These are phyloP conservation scores for Entomobrya multifasciata DNA, from an alignment of 2,888 invertebrate genomes.

Conservation along the genomic window DNA sequence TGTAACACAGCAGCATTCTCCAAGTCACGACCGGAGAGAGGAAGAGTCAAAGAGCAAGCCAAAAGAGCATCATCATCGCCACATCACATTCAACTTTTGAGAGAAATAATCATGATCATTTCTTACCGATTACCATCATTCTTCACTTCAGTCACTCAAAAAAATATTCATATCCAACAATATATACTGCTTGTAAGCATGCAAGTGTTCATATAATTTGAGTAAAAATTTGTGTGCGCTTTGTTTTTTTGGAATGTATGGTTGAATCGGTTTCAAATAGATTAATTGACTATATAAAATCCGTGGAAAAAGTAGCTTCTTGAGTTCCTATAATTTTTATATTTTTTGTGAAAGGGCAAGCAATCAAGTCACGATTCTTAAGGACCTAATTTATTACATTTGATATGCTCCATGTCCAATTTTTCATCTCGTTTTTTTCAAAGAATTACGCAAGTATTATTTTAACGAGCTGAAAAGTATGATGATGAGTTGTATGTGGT, in stretches of 20 bases:
- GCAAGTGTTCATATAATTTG: too few relatives aligned
- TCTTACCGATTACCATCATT: neutral
- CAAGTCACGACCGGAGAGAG: slow-evolving; percentile 64
- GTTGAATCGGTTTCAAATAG: neutral
- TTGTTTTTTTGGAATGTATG: neutral
- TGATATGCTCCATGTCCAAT: slow-evolving; percentile 52
- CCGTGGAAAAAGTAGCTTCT: slow-evolving; percentile 6
- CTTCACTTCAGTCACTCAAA: neutral
- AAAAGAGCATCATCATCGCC: slow-evolving; percentile 61
- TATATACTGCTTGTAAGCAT: neutral
- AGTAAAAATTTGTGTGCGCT: neutral
- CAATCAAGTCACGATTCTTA: slow-evolving; percentile 72
- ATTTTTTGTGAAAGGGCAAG: slow-evolving; percentile 38
- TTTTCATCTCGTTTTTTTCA: slow-evolving; percentile 8
- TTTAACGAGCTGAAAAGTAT: slow-evolving; percentile 43
- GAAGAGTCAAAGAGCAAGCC: slow-evolving; percentile 30
- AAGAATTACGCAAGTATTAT: slow-evolving; percentile 25
- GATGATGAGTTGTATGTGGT: slow-evolving; percentile 13
- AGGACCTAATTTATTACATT: slow-evolving; percentile 68
- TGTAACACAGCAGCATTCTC: slow-evolving; percentile 71
- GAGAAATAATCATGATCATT: neutral
- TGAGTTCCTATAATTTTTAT: neutral
- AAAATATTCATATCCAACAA: neutral
- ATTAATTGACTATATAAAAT: slow-evolving; percentile 24
- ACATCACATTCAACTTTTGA: neutral